Conservation (phyloP, 2,113 vertebrate species). For the Lontra canadensis region DNA sequence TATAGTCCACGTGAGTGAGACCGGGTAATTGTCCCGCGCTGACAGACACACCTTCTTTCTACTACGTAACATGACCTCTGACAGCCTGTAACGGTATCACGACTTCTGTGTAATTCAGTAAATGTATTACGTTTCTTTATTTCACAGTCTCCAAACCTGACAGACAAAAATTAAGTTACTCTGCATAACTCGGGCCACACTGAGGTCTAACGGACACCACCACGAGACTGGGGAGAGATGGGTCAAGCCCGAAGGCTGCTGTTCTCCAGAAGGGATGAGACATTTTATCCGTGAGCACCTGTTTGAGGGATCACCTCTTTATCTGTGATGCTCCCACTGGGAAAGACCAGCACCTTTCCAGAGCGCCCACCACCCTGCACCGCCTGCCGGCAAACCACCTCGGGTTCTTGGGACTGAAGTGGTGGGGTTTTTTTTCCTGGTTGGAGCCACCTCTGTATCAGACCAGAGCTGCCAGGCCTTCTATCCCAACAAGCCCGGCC, state of each 20-base stretch:
- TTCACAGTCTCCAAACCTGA: not conserved
- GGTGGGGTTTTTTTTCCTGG: not conserved
- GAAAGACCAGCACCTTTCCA: fast-evolving
- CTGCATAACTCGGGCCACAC: not conserved
- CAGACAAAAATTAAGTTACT: not conserved
- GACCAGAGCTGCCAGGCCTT: too few species aligned
- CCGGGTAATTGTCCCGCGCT: not conserved
- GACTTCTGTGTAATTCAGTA: too few species aligned
- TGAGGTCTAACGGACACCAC: fast-evolving
- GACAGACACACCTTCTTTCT: not conserved
- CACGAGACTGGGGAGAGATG: fast-evolving
- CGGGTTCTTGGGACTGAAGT: fast-evolving
- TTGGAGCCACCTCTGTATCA: fast-evolving
- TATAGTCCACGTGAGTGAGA: not conserved
- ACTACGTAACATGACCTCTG: fast-evolving
- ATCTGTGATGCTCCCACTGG: fast-evolving
- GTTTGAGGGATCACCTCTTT: too few species aligned
- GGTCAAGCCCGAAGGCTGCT: not conserved
- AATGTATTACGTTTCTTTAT: not conserved
- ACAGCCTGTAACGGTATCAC: fast-evolving
- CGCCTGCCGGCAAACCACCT: not conserved
- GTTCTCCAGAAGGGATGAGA: fast-evolving
- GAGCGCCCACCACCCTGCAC: too few species aligned
- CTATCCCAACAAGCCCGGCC: fast-evolving
- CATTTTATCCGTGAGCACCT: fast-evolving